phyloP scores from a whole-genome alignment of 2,888 invertebrate species.

The Herminia tarsipennalis region DNA sequence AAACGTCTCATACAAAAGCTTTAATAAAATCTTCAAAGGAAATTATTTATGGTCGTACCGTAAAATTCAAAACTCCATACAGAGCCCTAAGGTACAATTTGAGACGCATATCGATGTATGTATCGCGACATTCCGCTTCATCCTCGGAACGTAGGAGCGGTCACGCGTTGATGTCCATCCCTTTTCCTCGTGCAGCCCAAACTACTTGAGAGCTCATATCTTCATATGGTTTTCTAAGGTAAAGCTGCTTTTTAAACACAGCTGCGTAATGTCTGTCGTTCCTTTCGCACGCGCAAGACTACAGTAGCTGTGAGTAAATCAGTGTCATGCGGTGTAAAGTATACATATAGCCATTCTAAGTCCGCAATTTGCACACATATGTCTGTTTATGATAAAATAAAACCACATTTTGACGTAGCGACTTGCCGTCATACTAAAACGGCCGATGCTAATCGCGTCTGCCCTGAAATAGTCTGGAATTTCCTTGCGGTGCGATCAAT shows the following conservation, averaged over 20 bases:
- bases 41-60: slow-evolving; percentile 52
- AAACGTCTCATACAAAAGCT: slow-evolving; percentile 49
- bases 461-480: slow-evolving; percentile 74
- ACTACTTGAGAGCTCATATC: slow-evolving; percentile 42
- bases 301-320: slow-evolving; percentile 48
- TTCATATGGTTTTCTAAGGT: slow-evolving; percentile 39
- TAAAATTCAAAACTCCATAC: slow-evolving; percentile 34
- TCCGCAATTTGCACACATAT: slow-evolving; percentile 14
- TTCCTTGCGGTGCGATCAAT: slow-evolving; percentile 56
- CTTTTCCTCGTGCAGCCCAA: slow-evolving; percentile 51
- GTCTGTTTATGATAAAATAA: slow-evolving; percentile 37
- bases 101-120: slow-evolving; percentile 46
- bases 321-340: slow-evolving; percentile 39
- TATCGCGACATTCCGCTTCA: slow-evolving; percentile 55
- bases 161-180: slow-evolving; percentile 61
- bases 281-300: slow-evolving; percentile 44
- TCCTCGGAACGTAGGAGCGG: slow-evolving; percentile 60
- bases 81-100: slow-evolving; percentile 39
- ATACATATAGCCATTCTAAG: slow-evolving; percentile 31
- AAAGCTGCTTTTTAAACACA: slow-evolving; percentile 45
- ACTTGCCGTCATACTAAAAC: slow-evolving; percentile 49
- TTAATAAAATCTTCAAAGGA: slow-evolving; percentile 46
- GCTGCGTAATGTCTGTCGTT: slow-evolving; percentile 40
- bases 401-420: slow-evolving; percentile 44
- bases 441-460: slow-evolving; percentile 65